phyloP scores from a whole-genome alignment of 2,113 vertebrate genomes.

The Leucosticte australis region DNA sequence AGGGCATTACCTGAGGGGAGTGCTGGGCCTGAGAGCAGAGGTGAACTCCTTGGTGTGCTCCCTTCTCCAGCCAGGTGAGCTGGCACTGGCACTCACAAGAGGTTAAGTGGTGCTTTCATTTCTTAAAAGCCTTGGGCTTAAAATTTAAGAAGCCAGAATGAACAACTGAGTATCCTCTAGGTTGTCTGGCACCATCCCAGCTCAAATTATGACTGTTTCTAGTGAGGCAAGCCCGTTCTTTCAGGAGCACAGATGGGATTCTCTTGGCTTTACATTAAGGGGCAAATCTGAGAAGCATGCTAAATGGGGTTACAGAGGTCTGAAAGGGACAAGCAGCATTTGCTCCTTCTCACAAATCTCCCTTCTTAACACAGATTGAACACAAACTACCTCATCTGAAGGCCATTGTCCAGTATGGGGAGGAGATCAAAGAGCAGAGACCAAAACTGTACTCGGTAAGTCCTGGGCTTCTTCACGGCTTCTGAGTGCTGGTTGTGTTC shows the following conservation, averaged over 20 bases:
- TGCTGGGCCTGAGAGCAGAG: not conserved
- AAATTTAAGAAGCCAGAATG: not conserved
- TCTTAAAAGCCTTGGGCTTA: not conserved
- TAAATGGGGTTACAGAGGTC: not conserved
- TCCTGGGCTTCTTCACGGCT: not conserved
- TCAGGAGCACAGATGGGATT: not conserved
- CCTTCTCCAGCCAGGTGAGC: not conserved
- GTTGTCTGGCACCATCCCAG: not conserved
- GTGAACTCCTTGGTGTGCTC: not conserved
- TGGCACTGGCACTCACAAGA: not conserved
- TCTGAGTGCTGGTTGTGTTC: not conserved
- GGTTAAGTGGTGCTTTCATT: not conserved
- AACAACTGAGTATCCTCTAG: not conserved
- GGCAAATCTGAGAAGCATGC: not conserved
- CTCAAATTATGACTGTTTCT: not conserved
- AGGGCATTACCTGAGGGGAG: not conserved
- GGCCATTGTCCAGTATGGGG: conserved; percentile 88
- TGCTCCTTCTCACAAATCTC: not conserved
- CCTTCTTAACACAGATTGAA: conserved; percentile 69
- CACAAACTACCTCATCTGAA: conserved; percentile 83
- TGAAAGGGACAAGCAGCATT: not conserved
- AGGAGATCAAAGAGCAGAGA: conserved; percentile 74
- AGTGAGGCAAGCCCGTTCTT: not conserved
- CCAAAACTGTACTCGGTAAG: conserved; percentile 86
- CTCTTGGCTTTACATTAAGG: not conserved